Conservation (phyloP, 1,140 invertebrate species). For the Zaprionus ornatus region DNA sequence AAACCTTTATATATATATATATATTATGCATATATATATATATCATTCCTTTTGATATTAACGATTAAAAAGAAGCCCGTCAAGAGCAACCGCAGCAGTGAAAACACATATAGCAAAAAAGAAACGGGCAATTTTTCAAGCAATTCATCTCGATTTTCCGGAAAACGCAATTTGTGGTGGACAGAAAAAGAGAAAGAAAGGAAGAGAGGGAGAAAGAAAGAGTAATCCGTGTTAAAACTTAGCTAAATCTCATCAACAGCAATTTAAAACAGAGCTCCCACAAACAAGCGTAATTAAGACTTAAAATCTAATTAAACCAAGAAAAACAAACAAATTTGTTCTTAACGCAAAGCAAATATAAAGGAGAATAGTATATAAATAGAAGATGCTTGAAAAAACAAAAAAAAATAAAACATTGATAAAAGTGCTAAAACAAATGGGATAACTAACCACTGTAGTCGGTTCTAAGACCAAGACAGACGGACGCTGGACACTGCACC, state of each 20-base stretch:
- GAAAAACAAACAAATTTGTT: conserved; percentile 26
- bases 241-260: conserved; percentile 59
- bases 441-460: conserved; percentile 29
- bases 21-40: conserved; percentile 75
- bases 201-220: not conserved
- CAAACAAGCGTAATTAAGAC: conserved; percentile 63
- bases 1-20: conserved; percentile 70
- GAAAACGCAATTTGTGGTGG: conserved; percentile 13
- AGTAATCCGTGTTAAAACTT: conserved; percentile 31
- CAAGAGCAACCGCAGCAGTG: conserved; percentile 45
- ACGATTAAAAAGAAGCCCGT: conserved; percentile 44
- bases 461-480: conserved; percentile 41
- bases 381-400: conserved; percentile 32
- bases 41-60: conserved; percentile 84
- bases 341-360: conserved; percentile 37
- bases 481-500: conserved; percentile 8
- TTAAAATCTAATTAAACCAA: conserved; percentile 47
- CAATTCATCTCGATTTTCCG: conserved; percentile 22
- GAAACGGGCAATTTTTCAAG: conserved; percentile 38
- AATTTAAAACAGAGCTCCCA: conserved; percentile 61
- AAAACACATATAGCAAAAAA: conserved; percentile 46
- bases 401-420: conserved; percentile 1
- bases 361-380: conserved; percentile 25
- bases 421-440: conserved; percentile 52
- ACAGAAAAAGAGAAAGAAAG: not conserved